These are phyloP conservation scores for Sycon ciliatum DNA, from an alignment of 37 sponge, comb jelly and placozoan genomes.

Conservation along the genomic window DNA sequence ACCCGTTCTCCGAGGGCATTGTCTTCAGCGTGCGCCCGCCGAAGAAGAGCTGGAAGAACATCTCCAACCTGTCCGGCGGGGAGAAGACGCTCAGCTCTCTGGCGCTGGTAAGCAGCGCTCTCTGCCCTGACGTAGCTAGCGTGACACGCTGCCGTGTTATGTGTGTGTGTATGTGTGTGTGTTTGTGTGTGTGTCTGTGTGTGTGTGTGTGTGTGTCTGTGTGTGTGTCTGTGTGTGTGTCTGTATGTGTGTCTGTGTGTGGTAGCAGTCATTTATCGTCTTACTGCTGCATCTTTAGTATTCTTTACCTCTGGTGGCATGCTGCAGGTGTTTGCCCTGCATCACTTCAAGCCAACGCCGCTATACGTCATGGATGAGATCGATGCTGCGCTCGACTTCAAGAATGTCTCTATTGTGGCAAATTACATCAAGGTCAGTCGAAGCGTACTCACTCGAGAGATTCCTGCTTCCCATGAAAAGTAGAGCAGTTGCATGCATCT, in stretches of 20 bases:
- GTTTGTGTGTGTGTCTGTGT: not conserved
- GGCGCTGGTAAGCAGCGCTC: constrained; percentile 71
- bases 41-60: constrained; percentile 99
- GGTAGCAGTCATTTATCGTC: constrained; percentile 13
- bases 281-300: constrained; percentile 10
- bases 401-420: constrained; percentile 94
- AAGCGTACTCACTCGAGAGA: not conserved
- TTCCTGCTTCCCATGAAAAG: too few relatives aligned
- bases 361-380: constrained; percentile 99
- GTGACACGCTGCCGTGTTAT: not conserved
- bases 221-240: not conserved
- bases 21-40: constrained; percentile 96
- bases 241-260: not conserved
- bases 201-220: constrained; percentile 1
- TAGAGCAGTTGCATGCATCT: too few relatives aligned
- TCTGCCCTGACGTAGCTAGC: not conserved
- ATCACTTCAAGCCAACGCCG: constrained; percentile 97
- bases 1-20: constrained; percentile 98
- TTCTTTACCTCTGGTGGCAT: not conserved
- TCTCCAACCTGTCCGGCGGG: constrained; percentile 92
- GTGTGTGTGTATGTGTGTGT: not conserved
- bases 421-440: constrained; percentile 87
- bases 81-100: constrained; percentile 99
- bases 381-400: constrained; percentile 98
- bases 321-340: constrained; percentile 92